phyloP scores from a whole-genome alignment of 2,888 invertebrate species.

The Meghimatium bilineatum region DNA sequence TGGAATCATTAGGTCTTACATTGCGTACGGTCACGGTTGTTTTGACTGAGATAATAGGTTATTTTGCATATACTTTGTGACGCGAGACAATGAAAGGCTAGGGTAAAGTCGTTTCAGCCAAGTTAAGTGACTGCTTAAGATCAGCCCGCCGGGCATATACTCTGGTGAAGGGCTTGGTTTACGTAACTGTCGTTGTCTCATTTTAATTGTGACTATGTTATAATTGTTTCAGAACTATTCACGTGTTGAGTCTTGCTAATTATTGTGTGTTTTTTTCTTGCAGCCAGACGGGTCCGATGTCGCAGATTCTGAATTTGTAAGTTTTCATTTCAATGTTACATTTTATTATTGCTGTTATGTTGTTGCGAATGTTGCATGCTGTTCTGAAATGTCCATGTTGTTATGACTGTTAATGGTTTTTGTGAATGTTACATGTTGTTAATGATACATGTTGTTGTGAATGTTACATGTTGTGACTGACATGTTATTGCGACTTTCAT shows the following conservation, averaged over 20 bases:
- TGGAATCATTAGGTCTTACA: too few species aligned
- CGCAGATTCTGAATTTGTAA: conserved; percentile 66
- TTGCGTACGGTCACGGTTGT: too few species aligned
- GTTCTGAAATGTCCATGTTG: background rate
- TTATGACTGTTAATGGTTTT: background rate
- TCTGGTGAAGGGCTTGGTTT: background rate
- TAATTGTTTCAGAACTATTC: too few species aligned
- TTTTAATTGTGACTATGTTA: background rate
- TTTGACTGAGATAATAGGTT: too few species aligned
- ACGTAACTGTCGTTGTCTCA: background rate
- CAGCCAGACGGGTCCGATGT: conserved; percentile 67
- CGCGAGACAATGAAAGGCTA: too few species aligned
- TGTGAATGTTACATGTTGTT: too few species aligned
- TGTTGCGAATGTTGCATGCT: too few species aligned
- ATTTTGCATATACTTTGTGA: too few species aligned
- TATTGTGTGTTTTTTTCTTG: conserved; percentile 43
- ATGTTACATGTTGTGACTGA: background rate
- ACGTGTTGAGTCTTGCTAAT: too few species aligned
- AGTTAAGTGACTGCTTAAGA: too few species aligned
- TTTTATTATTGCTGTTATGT: background rate
- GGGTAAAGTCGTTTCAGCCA: too few species aligned
- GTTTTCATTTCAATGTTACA: conserved; percentile 45
- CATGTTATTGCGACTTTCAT: background rate
- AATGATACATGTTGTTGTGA: background rate
- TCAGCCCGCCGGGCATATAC: too few species aligned